A percentile compares a stretch with the other conserved stretches of the same genome.
Evolutionary conservation across 2,113 vertebrate species (phyloP).

Genomic region (Crotophaga sulcirostris): DNA sequence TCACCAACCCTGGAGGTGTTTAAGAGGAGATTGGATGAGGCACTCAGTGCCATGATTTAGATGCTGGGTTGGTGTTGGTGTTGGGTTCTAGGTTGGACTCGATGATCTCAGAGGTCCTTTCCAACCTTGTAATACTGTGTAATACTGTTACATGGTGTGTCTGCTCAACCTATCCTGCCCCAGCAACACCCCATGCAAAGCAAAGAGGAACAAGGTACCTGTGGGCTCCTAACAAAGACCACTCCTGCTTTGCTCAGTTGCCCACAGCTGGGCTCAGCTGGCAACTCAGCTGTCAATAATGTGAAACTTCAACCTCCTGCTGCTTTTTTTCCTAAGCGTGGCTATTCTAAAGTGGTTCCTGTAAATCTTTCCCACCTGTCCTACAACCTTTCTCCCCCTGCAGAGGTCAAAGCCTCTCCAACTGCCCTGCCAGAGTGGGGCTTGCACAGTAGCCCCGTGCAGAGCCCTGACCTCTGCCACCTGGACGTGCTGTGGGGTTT

Average conservation of each 20-base stretch:
- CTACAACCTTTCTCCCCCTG: fast-evolving
- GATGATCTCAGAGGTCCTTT: too few species aligned
- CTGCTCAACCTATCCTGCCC: background rate
- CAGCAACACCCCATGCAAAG: background rate
- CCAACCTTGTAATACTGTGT: too few species aligned
- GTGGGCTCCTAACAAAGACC: background rate
- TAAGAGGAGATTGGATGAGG: too few species aligned
- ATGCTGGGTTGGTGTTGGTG: too few species aligned
- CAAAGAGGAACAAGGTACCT: fast-evolving
- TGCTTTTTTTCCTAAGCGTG: background rate
- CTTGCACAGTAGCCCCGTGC: too few species aligned
- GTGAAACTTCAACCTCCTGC: background rate
- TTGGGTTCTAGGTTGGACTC: too few species aligned
- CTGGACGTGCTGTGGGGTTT: fast-evolving
- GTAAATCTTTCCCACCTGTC: background rate
- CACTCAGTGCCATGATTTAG: too few species aligned
- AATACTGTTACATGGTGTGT: fast-evolving
- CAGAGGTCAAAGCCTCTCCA: background rate
- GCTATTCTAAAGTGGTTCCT: background rate
- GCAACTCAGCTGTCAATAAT: background rate
- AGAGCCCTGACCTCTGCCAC: background rate
- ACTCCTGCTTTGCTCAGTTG: background rate
- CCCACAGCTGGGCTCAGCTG: background rate
- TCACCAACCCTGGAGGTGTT: too few species aligned
- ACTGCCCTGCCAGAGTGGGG: too few species aligned